These are phyloP conservation scores for Clistopyga incitator DNA, from an alignment of 2,888 invertebrate genomes.

Conservation along the genomic window DNA sequence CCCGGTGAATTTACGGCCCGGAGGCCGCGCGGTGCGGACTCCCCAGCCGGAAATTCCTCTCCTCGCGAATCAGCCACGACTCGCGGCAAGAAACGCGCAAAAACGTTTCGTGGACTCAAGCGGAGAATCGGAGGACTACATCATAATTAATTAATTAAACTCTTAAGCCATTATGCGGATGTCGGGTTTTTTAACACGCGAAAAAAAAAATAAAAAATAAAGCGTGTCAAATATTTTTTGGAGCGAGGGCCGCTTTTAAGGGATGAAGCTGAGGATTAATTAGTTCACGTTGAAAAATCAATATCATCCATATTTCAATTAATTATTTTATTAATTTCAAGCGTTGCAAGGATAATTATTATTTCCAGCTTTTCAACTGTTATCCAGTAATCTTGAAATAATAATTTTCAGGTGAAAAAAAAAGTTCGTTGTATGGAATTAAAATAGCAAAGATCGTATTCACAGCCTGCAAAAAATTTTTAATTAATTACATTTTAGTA, in stretches of 20 bases:
- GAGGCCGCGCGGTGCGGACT: slow-evolving; percentile 70
- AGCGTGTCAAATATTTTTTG: slow-evolving; percentile 8
- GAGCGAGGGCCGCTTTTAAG: neutral
- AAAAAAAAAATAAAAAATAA: slow-evolving; percentile 32
- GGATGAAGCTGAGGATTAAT: no score
- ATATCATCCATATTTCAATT: no score
- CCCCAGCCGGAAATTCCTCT: slow-evolving; percentile 64
- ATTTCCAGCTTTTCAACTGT: no score
- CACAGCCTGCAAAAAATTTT: no score
- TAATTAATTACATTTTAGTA: no score
- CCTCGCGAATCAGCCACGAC: slow-evolving; percentile 57
- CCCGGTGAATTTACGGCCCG: slow-evolving; percentile 80
- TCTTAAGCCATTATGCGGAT: slow-evolving; percentile 68
- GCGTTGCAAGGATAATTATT: no score
- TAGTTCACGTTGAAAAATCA: no score
- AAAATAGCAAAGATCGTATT: no score
- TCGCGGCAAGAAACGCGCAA: slow-evolving; percentile 12
- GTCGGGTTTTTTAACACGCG: slow-evolving; percentile 53
- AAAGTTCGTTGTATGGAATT: no score
- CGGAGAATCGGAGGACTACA: slow-evolving; percentile 65
- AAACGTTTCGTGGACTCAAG: slow-evolving; percentile 69
- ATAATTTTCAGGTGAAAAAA: no score
- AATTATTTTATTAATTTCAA: no score
- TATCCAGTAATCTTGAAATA: no score
- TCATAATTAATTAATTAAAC: slow-evolving; percentile 79